Percentiles rank a stretch among this genome's conserved stretches.
phyloP scores from a whole-genome alignment of 2,888 invertebrate species.

The Drosophila nigricruria region DNA sequence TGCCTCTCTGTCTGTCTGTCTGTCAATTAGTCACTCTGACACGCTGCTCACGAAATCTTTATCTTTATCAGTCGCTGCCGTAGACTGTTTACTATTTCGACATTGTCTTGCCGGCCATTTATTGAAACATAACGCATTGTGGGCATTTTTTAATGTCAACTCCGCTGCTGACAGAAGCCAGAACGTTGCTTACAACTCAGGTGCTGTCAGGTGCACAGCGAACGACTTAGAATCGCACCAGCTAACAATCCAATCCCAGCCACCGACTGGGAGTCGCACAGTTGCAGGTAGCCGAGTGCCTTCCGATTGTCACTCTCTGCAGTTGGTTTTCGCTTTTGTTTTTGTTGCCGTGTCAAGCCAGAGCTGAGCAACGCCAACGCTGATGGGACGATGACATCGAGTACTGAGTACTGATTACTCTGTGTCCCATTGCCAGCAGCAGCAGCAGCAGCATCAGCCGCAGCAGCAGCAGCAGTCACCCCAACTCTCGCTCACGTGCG shows the following conservation, averaged over 20 bases:
- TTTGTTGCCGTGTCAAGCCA: constrained; percentile 24
- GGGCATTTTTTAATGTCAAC: constrained; percentile 76
- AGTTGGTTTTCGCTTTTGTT: constrained; percentile 9
- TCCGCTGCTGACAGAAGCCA: constrained; percentile 32
- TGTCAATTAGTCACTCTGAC: constrained; percentile 73
- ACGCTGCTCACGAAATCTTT: constrained; percentile 60
- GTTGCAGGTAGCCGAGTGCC: constrained; percentile 78
- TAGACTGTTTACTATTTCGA: constrained; percentile 70
- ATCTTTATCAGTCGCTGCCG: constrained; percentile 44
- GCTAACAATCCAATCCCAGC: constrained; percentile 3
- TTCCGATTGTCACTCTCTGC: constrained; percentile 54
- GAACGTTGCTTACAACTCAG: constrained; percentile 9
- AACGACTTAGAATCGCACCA: constrained; percentile 42
- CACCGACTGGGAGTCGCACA: constrained; percentile 65
- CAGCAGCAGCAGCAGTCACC: constrained; percentile 30
- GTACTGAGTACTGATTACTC: constrained; percentile 50
- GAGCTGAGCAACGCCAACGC: constrained; percentile 68
- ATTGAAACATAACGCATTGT: constrained; percentile 77
- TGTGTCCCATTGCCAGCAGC: constrained; percentile 28
- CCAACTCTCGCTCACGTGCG: constrained; percentile 70
- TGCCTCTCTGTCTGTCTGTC: constrained; percentile 22
- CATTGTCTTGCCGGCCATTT: constrained; percentile 68
- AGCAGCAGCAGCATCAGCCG: constrained; percentile 13
- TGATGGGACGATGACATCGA: constrained; percentile 70
- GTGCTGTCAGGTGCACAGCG: constrained; percentile 23